Base-by-base conservation (phyloP, 2,113 vertebrate genomes). In the Spizaetus ornatus region DNA sequence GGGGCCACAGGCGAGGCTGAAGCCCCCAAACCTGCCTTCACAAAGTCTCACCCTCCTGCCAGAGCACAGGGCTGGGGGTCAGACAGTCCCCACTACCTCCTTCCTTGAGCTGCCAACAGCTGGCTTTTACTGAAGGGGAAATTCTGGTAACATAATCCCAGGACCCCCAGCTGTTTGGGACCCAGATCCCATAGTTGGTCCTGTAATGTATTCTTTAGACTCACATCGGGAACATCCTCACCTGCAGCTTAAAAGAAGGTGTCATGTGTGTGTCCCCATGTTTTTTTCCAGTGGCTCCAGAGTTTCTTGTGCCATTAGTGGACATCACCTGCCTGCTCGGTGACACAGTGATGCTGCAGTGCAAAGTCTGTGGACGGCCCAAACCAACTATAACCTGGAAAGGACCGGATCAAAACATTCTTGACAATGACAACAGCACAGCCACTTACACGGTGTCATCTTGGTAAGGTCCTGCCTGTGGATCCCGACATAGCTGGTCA, bases 341-440 rank as follows among this genome's bases (percentile, higher is more conserved):
- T 1, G 99, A 99, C 96, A 99, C 99, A 0, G 99, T 99, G 88
- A 98, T 99, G 50, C 97, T 99, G 74, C 99, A 99, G 90, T 99
- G 99, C 97, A 99, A 99, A 98, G 99, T 99, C n/a, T 99, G 99
- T 16, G 99, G 99, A 25, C 98, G 99, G 42, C 99, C 99, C 8
- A 99, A 99, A 97, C 99, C 99, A 77, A 98, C 95, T 1, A 93
- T 99, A 87, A 99, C 98, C 71, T 99, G 99, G 98, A 99, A 99
- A 93, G 99, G 99, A 55, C 99, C 99, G 0, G 99, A 99, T 95
- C 99, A 99, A 96, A 99, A 97, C 94, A 98, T 99, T 26, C 98
- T 99, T 22, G 98, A 99, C 97, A 99, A 98, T 52, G 99, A 99
- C 98, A 99, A 97, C 95, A 98, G 98, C 97, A 98, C 97, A 0